A percentile compares a stretch with the other conserved stretches of the same genome.
Evolutionary conservation across 2,888 invertebrate species (phyloP).

Genomic region (Hetaerina titia): DNA sequence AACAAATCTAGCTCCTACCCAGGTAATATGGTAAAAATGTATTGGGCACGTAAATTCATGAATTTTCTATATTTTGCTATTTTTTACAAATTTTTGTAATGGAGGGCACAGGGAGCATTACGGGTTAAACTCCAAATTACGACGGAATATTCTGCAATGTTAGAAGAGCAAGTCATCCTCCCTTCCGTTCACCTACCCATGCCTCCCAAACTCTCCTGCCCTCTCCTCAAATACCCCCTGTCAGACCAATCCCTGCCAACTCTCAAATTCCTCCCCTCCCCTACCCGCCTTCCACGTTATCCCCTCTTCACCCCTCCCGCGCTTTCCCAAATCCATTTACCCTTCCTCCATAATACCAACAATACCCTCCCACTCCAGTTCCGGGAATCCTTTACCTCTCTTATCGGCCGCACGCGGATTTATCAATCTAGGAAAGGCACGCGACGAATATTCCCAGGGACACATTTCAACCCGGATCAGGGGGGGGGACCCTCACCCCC

Average conservation of each 20-base stretch:
- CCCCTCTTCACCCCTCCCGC: no score
- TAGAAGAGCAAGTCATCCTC: neutral
- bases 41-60: no score
- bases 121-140: no score
- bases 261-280: neutral
- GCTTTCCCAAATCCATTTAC: neutral
- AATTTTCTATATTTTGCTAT: no score
- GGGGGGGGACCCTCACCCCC: neutral
- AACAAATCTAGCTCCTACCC: no score
- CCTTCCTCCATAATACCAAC: neutral
- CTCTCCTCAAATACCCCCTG: neutral
- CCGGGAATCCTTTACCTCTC: neutral
- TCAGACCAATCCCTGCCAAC: neutral
- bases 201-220: neutral
- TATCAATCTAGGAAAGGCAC: conserved; percentile 25
- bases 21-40: no score
- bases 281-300: neutral
- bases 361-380: neutral
- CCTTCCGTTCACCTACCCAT: neutral
- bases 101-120: no score
- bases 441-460: conserved; percentile 18
- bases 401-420: conserved; percentile 30
- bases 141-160: no score
- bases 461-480: neutral
- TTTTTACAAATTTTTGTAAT: no score